These are phyloP conservation scores for Perizoma affinitatum DNA, from an alignment of 2,888 invertebrate species.

Conservation along the genomic window DNA sequence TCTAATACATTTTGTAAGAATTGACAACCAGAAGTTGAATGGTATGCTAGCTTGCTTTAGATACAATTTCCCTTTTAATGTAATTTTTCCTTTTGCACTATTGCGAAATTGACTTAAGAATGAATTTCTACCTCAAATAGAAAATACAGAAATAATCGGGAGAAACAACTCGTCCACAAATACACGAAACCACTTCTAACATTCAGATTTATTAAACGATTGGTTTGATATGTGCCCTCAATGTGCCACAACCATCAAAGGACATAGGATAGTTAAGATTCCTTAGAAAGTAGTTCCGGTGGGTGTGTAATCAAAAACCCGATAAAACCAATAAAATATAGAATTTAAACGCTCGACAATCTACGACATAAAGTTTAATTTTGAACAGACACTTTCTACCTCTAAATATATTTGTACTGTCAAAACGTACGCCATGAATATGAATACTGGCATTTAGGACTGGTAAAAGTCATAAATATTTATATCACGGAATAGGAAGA, in stretches of 20 bases:
- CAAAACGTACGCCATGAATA: slow-evolving; percentile 39
- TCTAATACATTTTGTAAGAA: too few species aligned
- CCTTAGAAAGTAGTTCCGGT: slow-evolving; percentile 49
- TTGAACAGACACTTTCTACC: slow-evolving; percentile 23
- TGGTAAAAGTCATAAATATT: slow-evolving; percentile 61
- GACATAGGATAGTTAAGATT: slow-evolving; percentile 40
- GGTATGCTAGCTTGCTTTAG: too few species aligned
- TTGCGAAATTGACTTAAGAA: too few species aligned
- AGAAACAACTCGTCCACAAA: background rate
- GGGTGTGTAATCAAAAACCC: slow-evolving; percentile 25
- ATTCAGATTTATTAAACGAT: slow-evolving; percentile 24
- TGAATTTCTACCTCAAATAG: background rate
- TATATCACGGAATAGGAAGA: slow-evolving; percentile 56
- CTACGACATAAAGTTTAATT: slow-evolving; percentile 21
- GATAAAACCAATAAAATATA: slow-evolving; percentile 1
- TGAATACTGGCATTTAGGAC: slow-evolving; percentile 59
- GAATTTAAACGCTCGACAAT: slow-evolving; percentile 12
- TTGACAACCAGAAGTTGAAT: too few species aligned
- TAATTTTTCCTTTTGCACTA: too few species aligned
- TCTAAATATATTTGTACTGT: slow-evolving; percentile 28
- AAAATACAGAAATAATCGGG: too few species aligned
- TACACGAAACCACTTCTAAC: slow-evolving; percentile 21
- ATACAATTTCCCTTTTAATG: too few species aligned
- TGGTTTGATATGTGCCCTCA: slow-evolving; percentile 35
- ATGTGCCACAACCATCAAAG: slow-evolving; percentile 39